Evolutionary conservation across 2,113 vertebrate species (phyloP), one percentile per base, ranked within the genome.

Genomic region (Rhinogobius similis): DNA sequence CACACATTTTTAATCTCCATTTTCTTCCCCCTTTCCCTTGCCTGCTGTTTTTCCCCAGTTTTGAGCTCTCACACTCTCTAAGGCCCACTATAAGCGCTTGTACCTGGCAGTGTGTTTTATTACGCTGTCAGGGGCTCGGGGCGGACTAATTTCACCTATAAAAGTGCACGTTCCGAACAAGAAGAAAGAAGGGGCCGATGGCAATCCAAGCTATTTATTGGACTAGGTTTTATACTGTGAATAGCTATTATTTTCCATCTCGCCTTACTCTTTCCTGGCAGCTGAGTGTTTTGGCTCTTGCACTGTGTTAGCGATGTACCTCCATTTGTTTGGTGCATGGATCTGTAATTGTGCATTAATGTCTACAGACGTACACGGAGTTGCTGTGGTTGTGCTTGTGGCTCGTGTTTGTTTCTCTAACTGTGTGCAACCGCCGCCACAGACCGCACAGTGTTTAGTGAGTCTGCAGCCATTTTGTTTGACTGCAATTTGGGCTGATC

Each of bases 81-180:
- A 86, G 82, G 87, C 62, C 70, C 61, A 76, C 67, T 90, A 59
- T 78, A 72, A 82, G 73, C 77, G 76, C 82, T 76, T 74, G 76
- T 89, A 88, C 84, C 87, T 90, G 90, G 89, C 89, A 87, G 64
- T 52, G 67, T 67, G 58, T 89, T 91, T 91, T 89, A 91, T 86
- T 78, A 73, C 62, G 50, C 87, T 90, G 89, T 91, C 87, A 78
- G 84, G 78, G 79, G 83, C 74, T 70, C 79, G 83, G 72, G 85
- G 78, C 78, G 76, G 75, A 87, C 81, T 85, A 87, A 87, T 91
- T 89, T 87, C 70, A 43, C 56, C 78, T 73, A 85, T 91, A 88
- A 90, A 91, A 89, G 46, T 76, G 77, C 52, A 26, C 23, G 76
- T 77, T 84, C 73, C 32, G 81, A 88, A 87, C 76, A 84, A 89